Evolutionary conservation across 2,888 invertebrate genomes (phyloP), one percentile per base, ranked within the genome.

Genomic region (Xestia c-nigrum): DNA sequence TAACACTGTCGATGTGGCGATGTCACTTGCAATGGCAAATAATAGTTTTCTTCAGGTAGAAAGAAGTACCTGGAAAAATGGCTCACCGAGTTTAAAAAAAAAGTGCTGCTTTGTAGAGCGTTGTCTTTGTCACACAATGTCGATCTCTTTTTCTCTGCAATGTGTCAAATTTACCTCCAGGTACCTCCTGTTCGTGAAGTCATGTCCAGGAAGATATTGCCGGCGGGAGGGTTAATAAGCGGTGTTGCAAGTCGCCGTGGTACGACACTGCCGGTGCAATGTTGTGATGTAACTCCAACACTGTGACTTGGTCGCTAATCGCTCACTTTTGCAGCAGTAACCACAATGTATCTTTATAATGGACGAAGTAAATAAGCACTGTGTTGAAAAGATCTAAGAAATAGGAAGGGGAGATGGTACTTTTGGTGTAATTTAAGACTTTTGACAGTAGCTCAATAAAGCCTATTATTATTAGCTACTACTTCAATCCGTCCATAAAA

Each of bases 161-260:
- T 21, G 24, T 43, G 24, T 72, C 40, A 43, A 16, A n/a, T 46
- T 68, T 31, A 24, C n/a, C 16, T n/a, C 14, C 19, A 64, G 57
- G 31, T 63, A 50, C 47, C 47, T 52, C 31, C 21, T 19, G 5
- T 40, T 72, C 52, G 12, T n/a, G 31, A 16, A 43, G 65, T 76
- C 47, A 57, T 80, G 77, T 80, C 75, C 83, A 86, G 87, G 86
- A 87, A 87, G 81, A 84, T 80, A 72, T 72, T 71, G 76, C 43
- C 64, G 73, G 71, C 24, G 72, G 79, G 84, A 79, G 87, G 89
- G 87, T 81, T 90, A 92, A 89, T 90, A 91, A 87, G 89, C 88
- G 84, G 83, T 89, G 92, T 93, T 88, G 93, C 92, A 94, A 93
- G 83, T 77, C 84, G 91, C 92, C 91, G 91, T 90, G 92, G 84